A percentile compares a stretch with the other conserved stretches of the same genome.
Evolutionary conservation across 2,797 vertebrate genomes (phyloP).

Genomic region (Salmo trutta): DNA sequence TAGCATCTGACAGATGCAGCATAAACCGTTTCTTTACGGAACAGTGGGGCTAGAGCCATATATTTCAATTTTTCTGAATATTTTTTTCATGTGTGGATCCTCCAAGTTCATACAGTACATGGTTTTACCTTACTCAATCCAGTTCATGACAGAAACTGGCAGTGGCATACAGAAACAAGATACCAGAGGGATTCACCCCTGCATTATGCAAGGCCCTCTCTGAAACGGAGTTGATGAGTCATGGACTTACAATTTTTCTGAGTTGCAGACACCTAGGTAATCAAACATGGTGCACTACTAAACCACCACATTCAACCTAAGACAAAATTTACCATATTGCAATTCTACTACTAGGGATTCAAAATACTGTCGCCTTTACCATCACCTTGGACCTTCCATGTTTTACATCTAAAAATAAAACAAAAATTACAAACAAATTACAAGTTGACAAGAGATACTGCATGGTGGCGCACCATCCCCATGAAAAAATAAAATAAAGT

Average conservation of each 20-base stretch:
- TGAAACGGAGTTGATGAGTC: neutral
- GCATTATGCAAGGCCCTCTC: neutral
- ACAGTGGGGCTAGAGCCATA: too few relatives aligned
- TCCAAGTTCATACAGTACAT: too few relatives aligned
- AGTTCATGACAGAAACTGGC: neutral
- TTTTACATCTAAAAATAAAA: conserved; percentile 1
- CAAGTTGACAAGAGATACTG: conserved; percentile 1
- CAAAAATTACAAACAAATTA: neutral
- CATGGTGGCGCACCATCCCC: neutral
- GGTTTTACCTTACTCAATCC: too few relatives aligned
- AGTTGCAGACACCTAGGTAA: neutral
- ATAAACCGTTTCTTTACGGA: too few relatives aligned
- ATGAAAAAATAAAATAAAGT: conserved; percentile 70
- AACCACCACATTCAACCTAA: neutral
- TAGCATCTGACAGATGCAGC: too few relatives aligned
- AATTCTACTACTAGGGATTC: neutral
- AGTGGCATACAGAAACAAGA: neutral
- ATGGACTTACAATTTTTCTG: neutral
- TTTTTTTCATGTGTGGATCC: too few relatives aligned
- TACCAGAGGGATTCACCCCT: neutral
- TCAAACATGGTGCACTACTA: neutral
- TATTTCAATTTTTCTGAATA: too few relatives aligned
- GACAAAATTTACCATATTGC: neutral
- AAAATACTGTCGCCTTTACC: neutral
- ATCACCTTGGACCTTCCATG: neutral